These are phyloP conservation scores for Hirtodrosophila alboralis DNA, from an alignment of 2,888 invertebrate species.

Conservation along the genomic window DNA sequence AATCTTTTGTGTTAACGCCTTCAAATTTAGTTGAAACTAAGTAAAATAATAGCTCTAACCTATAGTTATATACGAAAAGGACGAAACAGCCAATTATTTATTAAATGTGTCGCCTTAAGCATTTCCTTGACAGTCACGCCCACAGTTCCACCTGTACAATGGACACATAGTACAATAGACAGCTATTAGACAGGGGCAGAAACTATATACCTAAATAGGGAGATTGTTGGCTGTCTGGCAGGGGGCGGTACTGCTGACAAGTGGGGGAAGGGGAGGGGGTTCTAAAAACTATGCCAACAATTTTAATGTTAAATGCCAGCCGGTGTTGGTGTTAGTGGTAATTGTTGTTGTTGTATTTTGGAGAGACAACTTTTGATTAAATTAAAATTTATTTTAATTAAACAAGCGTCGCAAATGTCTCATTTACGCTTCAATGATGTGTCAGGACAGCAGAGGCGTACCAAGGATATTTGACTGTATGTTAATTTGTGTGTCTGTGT, in stretches of 20 bases:
- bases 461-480: slow-evolving; percentile 15
- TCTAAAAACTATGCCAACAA: slow-evolving; percentile 71
- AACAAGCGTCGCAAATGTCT: slow-evolving; percentile 81
- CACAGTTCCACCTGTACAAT: slow-evolving; percentile 48
- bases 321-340: slow-evolving; percentile 45
- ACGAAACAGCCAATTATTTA: slow-evolving; percentile 22
- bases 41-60: no score
- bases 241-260: slow-evolving; percentile 5
- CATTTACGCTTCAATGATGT: slow-evolving; percentile 80
- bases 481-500: slow-evolving; percentile 3
- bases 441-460: slow-evolving; percentile 55
- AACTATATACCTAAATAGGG: slow-evolving; percentile 16
- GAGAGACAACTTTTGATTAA: slow-evolving; percentile 78
- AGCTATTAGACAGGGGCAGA: slow-evolving; percentile 30
- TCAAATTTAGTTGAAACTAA: no score
- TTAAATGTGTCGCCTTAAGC: slow-evolving; percentile 21
- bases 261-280: no score
- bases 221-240: no score
- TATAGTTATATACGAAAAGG: slow-evolving; percentile 2
- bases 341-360: slow-evolving; percentile 20
- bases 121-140: slow-evolving; percentile 58
- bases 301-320: slow-evolving; percentile 73
- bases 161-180: slow-evolving; percentile 27
- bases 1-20: no score
- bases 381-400: slow-evolving; percentile 82